Percentiles rank a stretch among this genome's conserved stretches.
Evolutionary conservation across 2,888 invertebrate genomes (phyloP).

Genomic region (Encarsia formosa): DNA sequence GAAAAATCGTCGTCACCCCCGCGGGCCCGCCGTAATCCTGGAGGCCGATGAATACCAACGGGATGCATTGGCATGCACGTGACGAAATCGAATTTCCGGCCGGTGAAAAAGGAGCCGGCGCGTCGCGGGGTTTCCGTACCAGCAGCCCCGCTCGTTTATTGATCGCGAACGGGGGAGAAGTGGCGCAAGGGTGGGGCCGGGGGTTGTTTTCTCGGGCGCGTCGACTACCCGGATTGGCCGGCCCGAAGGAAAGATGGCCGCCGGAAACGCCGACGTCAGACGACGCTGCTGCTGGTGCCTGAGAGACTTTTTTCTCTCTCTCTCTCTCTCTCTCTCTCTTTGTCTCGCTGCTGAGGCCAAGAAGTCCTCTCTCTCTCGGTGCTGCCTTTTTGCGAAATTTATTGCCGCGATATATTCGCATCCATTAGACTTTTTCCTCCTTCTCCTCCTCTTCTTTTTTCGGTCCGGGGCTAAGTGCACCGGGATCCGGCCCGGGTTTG

Average conservation of each 20-base stretch:
- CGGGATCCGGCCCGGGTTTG: slow-evolving; percentile 27
- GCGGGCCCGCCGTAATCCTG: too few species aligned
- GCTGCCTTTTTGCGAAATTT: slow-evolving; percentile 51
- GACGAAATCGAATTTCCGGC: slow-evolving; percentile 10
- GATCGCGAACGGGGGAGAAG: slow-evolving; percentile 23
- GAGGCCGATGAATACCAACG: background rate
- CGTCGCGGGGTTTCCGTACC: background rate
- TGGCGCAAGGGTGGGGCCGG: slow-evolving; percentile 37
- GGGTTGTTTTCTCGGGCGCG: slow-evolving; percentile 41
- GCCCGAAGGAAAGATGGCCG: slow-evolving; percentile 45
- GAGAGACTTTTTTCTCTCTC: slow-evolving; percentile 33
- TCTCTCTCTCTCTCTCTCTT: slow-evolving; percentile 23
- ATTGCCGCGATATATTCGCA: slow-evolving; percentile 52
- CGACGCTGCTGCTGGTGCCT: background rate
- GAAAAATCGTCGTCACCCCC: too few species aligned
- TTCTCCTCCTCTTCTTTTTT: slow-evolving; percentile 31
- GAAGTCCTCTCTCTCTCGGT: slow-evolving; percentile 33
- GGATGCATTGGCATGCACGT: background rate
- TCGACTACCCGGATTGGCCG: slow-evolving; percentile 38
- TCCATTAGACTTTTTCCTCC: slow-evolving; percentile 46
- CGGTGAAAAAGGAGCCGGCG: slow-evolving; percentile 7
- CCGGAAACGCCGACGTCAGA: slow-evolving; percentile 45
- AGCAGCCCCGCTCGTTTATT: slow-evolving; percentile 18
- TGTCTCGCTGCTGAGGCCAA: slow-evolving; percentile 17
- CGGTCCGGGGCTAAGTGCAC: slow-evolving; percentile 31